Conservation (phyloP, 2,797 vertebrate species). For the Trematomus bernacchii region DNA sequence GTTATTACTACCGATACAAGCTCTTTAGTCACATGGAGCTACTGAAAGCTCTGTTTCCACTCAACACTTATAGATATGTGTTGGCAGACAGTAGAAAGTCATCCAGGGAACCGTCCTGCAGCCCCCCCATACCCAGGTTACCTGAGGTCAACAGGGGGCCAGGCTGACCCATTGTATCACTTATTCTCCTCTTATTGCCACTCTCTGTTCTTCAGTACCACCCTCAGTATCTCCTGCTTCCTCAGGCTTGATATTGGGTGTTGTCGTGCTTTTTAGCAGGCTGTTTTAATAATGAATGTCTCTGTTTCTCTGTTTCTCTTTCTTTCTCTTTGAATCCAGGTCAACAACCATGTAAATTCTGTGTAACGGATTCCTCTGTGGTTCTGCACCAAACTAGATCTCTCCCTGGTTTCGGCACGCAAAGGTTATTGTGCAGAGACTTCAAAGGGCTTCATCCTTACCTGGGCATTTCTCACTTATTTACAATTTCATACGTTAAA, state of each 20-base stretch:
- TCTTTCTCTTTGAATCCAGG: slow-evolving; percentile 61
- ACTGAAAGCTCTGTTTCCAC: slow-evolving; percentile 21
- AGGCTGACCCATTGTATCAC: slow-evolving; percentile 12
- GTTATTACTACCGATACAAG: neutral
- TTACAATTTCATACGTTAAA: neutral
- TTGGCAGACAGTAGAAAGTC: slow-evolving; percentile 9
- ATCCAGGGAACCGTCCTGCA: neutral
- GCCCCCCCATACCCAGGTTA: slow-evolving; percentile 21
- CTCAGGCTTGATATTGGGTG: slow-evolving; percentile 35
- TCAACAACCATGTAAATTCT: slow-evolving; percentile 50
- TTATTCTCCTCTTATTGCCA: slow-evolving; percentile 9
- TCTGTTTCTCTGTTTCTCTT: slow-evolving; percentile 52
- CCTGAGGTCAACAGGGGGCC: slow-evolving; percentile 29
- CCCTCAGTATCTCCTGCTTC: slow-evolving; percentile 9
- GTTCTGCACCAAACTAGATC: neutral
- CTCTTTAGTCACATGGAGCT: slow-evolving; percentile 8
- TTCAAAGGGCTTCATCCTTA: neutral
- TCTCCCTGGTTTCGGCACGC: slow-evolving; percentile 35
- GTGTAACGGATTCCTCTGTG: slow-evolving; percentile 10
- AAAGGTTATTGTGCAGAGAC: slow-evolving; percentile 3
- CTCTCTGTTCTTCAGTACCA: slow-evolving; percentile 2
- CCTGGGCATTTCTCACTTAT: neutral
- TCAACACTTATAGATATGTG: neutral
- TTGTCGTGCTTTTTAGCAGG: slow-evolving; percentile 40
- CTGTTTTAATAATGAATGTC: slow-evolving; percentile 70